phyloP scores from a whole-genome alignment of 2,888 invertebrate genomes.

The Elmis aenea region DNA sequence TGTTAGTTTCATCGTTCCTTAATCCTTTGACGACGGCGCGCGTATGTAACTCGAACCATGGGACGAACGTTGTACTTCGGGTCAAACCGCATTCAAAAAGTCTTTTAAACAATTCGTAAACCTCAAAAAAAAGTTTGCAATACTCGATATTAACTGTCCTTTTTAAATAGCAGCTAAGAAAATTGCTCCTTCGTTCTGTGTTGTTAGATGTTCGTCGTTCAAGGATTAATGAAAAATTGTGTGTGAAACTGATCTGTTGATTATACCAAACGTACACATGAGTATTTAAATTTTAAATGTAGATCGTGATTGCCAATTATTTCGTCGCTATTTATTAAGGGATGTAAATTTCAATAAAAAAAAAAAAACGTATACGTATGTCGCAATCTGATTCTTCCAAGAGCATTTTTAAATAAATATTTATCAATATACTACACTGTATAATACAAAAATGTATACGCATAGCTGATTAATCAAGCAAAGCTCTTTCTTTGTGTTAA shows the following conservation, averaged over 20 bases:
- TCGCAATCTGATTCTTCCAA: conserved; percentile 59
- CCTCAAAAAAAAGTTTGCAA: too few relatives aligned
- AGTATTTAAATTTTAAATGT: conserved; percentile 39
- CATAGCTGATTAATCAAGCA: conserved; percentile 56
- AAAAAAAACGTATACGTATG: conserved; percentile 72
- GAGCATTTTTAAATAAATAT: conserved; percentile 48
- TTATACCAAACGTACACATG: too few relatives aligned
- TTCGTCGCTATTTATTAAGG: conserved; percentile 30
- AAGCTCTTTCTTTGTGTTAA: conserved; percentile 72
- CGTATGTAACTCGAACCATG: too few relatives aligned
- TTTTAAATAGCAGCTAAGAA: too few relatives aligned
- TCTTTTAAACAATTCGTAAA: too few relatives aligned
- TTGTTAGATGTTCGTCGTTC: too few relatives aligned
- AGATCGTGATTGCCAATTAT: conserved; percentile 29
- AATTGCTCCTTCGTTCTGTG: too few relatives aligned
- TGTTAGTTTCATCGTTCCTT: too few relatives aligned
- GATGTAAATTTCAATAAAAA: conserved; percentile 26
- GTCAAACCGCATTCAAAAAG: too few relatives aligned
- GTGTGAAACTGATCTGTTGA: conserved; percentile 24
- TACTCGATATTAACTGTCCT: too few relatives aligned
- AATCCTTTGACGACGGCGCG: too few relatives aligned
- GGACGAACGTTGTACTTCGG: too few relatives aligned
- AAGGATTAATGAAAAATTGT: background rate
- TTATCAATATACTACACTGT: conserved; percentile 54
- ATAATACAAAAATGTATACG: conserved; percentile 75